phyloP scores from a whole-genome alignment of 2,888 invertebrate genomes.

The Steinernema hermaphroditum region DNA sequence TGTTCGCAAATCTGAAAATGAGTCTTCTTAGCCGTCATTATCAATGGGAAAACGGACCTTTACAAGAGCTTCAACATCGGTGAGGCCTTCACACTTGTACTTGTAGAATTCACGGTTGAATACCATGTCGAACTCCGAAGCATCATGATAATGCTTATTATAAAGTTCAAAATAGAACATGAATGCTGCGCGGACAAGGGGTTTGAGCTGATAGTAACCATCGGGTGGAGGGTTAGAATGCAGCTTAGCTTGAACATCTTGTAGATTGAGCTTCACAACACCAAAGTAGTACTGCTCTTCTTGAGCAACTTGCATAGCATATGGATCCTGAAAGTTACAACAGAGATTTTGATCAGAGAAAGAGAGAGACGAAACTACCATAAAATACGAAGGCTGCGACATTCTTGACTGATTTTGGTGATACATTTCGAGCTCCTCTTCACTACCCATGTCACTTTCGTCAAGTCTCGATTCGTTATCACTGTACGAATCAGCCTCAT shows the following conservation, averaged over 20 bases:
- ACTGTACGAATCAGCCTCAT: no score
- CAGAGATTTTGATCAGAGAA: no score
- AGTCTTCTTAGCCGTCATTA: not conserved
- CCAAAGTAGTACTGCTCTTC: constrained; percentile 44
- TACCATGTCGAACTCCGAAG: constrained; percentile 45
- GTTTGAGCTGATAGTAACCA: constrained; percentile 40
- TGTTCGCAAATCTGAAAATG: constrained; percentile 51
- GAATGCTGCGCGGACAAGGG: constrained; percentile 54
- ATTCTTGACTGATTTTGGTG: no score
- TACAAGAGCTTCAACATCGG: constrained; percentile 47
- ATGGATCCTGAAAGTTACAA: no score
- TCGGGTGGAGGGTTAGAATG: constrained; percentile 43
- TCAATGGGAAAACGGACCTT: constrained; percentile 42
- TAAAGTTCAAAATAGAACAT: constrained; percentile 53
- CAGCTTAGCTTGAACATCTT: constrained; percentile 37
- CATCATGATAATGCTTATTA: constrained; percentile 40
- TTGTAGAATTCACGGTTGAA: constrained; percentile 58
- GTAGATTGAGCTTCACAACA: constrained; percentile 41
- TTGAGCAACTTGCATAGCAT: not conserved
- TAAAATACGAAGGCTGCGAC: no score
- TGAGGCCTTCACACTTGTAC: constrained; percentile 40
- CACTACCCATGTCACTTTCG: no score
- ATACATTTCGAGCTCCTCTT: no score
- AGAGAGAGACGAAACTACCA: no score
- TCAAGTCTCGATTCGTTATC: no score